Base-by-base conservation (phyloP, 2,888 invertebrate genomes). In the Polyommatus icarus region DNA sequence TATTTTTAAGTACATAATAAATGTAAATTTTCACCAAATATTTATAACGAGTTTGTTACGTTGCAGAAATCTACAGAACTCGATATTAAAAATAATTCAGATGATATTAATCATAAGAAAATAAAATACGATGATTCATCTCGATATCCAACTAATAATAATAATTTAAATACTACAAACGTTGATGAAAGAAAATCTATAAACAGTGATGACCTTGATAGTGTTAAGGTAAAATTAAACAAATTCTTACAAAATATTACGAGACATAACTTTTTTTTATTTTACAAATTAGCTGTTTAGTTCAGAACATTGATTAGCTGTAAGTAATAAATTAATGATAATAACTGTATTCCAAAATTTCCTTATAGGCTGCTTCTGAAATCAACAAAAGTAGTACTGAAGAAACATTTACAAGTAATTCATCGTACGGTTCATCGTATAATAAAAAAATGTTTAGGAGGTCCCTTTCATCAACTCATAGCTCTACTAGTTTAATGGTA, bases 401-500 rank as follows among this genome's bases (percentile, higher is more conserved):
- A 29, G 67, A 67, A 67, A 32, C 67, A 29, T 6, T 67, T 0
- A 5, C 29, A 29, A 67, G 29, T 29, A 67, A 67, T 29, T 67
- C 67, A 24, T 61, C 61, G 6, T 61, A 24, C 10, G 8, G 61
- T 24, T 61, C 61, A 6, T 67, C 67, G 29, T 67, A 32, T 67
- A 67, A 32, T 67, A 67, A 67, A 67, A 67, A 67, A 67, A 1
- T 32, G 15, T 4, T 67, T 32, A 32, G 67, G 10, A 67, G 67
- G 67, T 67, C 67, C 7, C 67, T 67, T 67, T 67, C 67, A 29
- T 67, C 67, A 67, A 32, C 67, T 29, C 67, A 67, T 67, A 67
- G 67, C 67, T 67, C 67, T 67, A 67, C 67, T 29, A 67, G 67
- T 67, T 67, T 67, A 67, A 67, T 67, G 67, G 67, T 67, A 67